Evolutionary conservation across 2,888 invertebrate species (phyloP), one percentile per base, ranked within the genome.

Genomic region (Melikaiella ostensackeni): DNA sequence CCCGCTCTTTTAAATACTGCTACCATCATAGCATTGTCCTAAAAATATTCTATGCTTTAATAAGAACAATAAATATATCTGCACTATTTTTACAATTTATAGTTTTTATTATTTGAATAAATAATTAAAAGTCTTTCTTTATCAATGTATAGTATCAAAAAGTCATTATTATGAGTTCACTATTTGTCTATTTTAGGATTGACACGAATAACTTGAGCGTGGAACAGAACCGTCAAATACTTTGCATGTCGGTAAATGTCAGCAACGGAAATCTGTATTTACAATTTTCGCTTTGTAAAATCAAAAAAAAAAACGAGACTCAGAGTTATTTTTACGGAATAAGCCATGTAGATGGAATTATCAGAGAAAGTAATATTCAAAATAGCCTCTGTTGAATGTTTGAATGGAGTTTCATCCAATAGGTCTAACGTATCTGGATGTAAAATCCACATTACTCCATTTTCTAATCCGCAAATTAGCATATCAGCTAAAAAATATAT

Each of bases 371-470:
- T 89, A 3, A 95, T 92, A 77, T 93, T 92, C 6, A 90, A 86
- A 61, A 95, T 93, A n/a, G 90, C 85, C 66, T 89, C 83, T 0
- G 80, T 88, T 0, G 93, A 92, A 82, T 93, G 92, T 61, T 90
- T 89, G 81, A 93, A 93, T 0, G 94, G 93, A 16, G 85, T 85
- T n/a, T 90, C 83, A 0, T 91, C 90, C 57, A 93, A 81, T 6
- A 93, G 92, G 27, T 92, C 91, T 50, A 95, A 86, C 2, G 93
- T 92, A n/a, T 92, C 90, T 0, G 95, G 94, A 85, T 95, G 93
- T 50, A 95, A 86, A 82, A 95, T 92, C 91, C 94, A 91, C 35
- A 95, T 75, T 78, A 92, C 91, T 0, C 95, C 95, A 64, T 93
- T 94, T 77, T 92, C 92, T 81, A 93, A 86, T 0, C 94, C 95